These are phyloP conservation scores for Pristiophorus japonicus DNA, from an alignment of 2,113 vertebrate genomes.

Conservation along the genomic window DNA sequence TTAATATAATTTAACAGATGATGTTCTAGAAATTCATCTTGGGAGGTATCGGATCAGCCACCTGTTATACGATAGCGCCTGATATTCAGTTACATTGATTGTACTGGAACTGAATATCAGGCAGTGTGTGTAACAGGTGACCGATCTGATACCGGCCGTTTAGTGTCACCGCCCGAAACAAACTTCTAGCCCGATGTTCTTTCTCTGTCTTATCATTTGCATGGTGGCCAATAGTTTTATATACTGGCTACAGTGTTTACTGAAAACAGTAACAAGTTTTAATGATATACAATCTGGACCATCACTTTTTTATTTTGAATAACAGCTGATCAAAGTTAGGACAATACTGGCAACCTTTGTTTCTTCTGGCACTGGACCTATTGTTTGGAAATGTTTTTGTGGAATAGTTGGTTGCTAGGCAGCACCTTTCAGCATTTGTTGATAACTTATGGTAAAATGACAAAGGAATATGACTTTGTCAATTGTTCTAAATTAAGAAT, in stretches of 20 bases:
- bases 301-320: background rate
- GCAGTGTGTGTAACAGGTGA: too few species aligned
- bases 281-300: background rate
- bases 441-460: background rate
- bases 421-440: slow-evolving; percentile 31
- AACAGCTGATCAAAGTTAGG: background rate
- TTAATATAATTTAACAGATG: background rate
- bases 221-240: background rate
- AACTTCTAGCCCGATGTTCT: too few species aligned
- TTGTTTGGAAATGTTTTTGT: slow-evolving; percentile 52
- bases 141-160: too few species aligned
- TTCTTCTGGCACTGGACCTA: slow-evolving; percentile 8
- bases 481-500: background rate
- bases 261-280: background rate
- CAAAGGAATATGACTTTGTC: background rate
- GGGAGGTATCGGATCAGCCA: too few species aligned
- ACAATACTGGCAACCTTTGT: background rate
- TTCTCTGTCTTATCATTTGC: background rate
- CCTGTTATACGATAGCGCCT: too few species aligned
- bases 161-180: too few species aligned
- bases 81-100: too few species aligned
- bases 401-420: slow-evolving; percentile 54
- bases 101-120: too few species aligned
- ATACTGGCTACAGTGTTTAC: background rate
- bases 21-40: too few species aligned